Percentiles rank a stretch among this genome's conserved stretches.
These are phyloP conservation scores for Sciurus carolinensis DNA, from an alignment of 2,797 vertebrate genomes.

Conservation along the genomic window DNA sequence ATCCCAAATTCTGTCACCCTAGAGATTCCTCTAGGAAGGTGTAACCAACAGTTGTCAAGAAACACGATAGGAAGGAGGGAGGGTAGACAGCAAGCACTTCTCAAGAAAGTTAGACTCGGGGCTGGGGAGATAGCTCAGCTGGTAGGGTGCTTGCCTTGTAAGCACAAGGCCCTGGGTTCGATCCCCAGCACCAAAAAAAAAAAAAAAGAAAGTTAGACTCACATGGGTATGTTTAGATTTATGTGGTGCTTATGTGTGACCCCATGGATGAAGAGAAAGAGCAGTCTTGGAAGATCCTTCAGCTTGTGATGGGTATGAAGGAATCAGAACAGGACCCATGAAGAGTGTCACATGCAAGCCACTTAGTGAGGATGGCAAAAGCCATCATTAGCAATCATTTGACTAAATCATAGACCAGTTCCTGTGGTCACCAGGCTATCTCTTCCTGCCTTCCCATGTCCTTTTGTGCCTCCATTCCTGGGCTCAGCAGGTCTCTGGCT, in stretches of 20 bases:
- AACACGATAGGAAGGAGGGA: neutral
- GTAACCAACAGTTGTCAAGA: neutral
- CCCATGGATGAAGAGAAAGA: neutral
- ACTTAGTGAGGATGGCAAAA: neutral
- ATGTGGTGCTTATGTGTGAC: neutral
- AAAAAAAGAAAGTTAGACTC: neutral
- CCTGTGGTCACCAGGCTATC: neutral
- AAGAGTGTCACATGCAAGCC: neutral
- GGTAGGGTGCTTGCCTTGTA: no score
- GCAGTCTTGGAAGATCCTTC: neutral
- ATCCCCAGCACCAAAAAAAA: no score
- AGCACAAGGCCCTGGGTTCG: no score
- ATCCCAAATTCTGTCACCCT: neutral
- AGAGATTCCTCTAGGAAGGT: neutral
- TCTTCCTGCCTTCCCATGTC: neutral
- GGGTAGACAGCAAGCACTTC: neutral
- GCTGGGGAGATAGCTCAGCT: no score
- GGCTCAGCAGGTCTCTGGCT: neutral
- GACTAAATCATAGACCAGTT: neutral
- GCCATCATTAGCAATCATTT: neutral
- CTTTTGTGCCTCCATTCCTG: neutral
- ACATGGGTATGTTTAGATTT: neutral
- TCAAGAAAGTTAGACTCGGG: neutral
- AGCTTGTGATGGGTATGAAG: neutral
- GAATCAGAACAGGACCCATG: neutral